Evolutionary conservation across 2,888 invertebrate species (phyloP).

Genomic region (Hybos culiciformis): DNA sequence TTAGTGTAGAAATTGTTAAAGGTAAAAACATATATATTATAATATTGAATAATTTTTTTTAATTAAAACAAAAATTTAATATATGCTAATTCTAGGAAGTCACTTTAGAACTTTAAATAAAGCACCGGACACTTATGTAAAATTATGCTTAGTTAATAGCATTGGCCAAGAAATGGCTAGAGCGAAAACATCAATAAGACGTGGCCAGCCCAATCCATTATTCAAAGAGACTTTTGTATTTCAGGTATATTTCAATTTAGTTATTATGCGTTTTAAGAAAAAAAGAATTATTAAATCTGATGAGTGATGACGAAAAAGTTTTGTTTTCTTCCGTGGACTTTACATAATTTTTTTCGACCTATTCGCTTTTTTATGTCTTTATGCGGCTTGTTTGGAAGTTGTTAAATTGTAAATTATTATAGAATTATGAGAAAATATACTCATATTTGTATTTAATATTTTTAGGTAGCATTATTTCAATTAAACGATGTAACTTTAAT

Average conservation of each 20-base stretch:
- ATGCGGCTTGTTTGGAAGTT: too few species aligned
- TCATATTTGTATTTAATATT: conserved; percentile 5
- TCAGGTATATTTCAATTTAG: conserved; percentile 46
- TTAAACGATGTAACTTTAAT: conserved; percentile 87
- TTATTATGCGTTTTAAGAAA: neutral
- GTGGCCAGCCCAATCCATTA: conserved; percentile 89
- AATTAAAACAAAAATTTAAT: too few species aligned
- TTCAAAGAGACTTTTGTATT: conserved; percentile 95
- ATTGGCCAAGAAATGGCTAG: conserved; percentile 87
- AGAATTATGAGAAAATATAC: neutral
- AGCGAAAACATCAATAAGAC: conserved; percentile 80
- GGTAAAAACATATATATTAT: too few species aligned
- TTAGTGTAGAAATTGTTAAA: conserved; percentile 74
- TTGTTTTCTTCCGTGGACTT: too few species aligned
- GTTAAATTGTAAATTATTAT: too few species aligned
- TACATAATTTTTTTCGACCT: too few species aligned
- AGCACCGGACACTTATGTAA: conserved; percentile 88
- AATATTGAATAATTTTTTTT: too few species aligned
- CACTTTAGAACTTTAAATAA: conserved; percentile 61
- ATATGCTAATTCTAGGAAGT: too few species aligned
- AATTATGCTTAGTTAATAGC: conserved; percentile 79
- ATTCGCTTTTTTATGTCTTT: too few species aligned
- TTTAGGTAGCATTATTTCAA: conserved; percentile 85
- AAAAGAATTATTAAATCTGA: too few species aligned
- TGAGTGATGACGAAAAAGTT: too few species aligned